phyloP scores from a whole-genome alignment of 2,113 vertebrate species.

The Percopsis transmontana region DNA sequence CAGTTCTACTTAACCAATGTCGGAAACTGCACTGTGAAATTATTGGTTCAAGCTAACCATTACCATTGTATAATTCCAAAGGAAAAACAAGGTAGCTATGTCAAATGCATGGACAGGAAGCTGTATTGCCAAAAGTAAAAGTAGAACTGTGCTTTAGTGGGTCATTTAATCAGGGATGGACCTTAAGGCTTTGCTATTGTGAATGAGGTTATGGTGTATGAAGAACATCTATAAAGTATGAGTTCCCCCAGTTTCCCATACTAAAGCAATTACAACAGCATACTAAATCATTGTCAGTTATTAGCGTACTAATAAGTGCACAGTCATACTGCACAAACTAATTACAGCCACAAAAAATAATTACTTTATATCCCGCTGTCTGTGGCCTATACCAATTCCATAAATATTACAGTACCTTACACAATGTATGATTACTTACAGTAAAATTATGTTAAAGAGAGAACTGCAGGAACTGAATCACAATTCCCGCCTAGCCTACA shows the following conservation, averaged over 20 bases:
- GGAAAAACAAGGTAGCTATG: conserved; percentile 35
- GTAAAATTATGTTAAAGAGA: not conserved
- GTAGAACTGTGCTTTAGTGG: conserved; percentile 48
- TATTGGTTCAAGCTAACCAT: conserved; percentile 34
- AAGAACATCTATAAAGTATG: conserved; percentile 29
- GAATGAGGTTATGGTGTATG: conserved; percentile 48
- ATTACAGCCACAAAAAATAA: not conserved
- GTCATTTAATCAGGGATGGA: conserved; percentile 43
- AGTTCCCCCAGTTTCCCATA: conserved; percentile 6
- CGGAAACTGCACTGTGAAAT: conserved; percentile 37
- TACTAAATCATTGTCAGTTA: not conserved
- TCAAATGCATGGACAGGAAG: conserved; percentile 19
- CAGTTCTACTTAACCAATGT: not conserved
- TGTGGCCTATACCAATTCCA: not conserved
- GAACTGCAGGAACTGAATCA: not conserved
- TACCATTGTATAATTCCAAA: conserved; percentile 46
- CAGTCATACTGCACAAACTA: not conserved
- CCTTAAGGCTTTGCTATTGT: conserved; percentile 35
- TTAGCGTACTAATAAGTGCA: not conserved
- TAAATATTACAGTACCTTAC: not conserved
- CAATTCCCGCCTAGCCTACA: too few relatives aligned
- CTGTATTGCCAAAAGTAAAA: conserved; percentile 48
- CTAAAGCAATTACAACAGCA: conserved; percentile 4
- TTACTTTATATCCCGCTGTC: not conserved
- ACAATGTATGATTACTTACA: not conserved